Percentiles rank a stretch among this genome's conserved stretches.
phyloP scores from a whole-genome alignment of 1,140 invertebrate genomes.

The Drosophila simulans region DNA sequence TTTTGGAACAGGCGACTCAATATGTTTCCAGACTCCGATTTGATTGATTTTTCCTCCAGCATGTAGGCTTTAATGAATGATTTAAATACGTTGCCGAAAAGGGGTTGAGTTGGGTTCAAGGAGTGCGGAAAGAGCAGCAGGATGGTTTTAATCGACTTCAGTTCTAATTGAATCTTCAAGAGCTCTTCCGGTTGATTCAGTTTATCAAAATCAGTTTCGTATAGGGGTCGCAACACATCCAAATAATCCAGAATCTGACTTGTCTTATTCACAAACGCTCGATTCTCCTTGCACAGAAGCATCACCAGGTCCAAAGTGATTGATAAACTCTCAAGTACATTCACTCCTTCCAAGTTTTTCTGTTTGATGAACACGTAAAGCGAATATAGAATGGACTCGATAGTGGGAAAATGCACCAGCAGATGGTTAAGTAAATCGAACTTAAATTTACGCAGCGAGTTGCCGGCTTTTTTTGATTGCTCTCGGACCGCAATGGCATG shows the following conservation, averaged over 20 bases:
- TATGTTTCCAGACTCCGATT: conserved; percentile 70
- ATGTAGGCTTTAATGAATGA: conserved; percentile 85
- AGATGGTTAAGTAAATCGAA: conserved; percentile 83
- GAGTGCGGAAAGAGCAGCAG: conserved; percentile 86
- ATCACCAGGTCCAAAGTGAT: conserved; percentile 71
- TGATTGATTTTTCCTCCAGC: conserved; percentile 84
- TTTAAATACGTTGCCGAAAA: conserved; percentile 86
- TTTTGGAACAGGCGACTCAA: conserved; percentile 86
- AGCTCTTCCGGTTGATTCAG: conserved; percentile 5
- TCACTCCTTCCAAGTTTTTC: conserved; percentile 6
- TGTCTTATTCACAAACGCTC: conserved; percentile 78
- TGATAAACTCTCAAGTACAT: conserved; percentile 73
- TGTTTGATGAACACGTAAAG: conserved; percentile 60
- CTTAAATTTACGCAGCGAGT: conserved; percentile 72
- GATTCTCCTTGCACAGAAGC: conserved; percentile 76
- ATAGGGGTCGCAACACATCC: conserved; percentile 70
- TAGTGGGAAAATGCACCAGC: conserved; percentile 71
- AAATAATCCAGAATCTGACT: conserved; percentile 79
- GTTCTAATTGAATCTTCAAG: conserved; percentile 85
- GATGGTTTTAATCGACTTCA: conserved; percentile 88
- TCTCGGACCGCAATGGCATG: conserved; percentile 57
- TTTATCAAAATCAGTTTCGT: conserved; percentile 57
- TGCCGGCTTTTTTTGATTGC: conserved; percentile 67
- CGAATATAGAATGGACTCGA: conserved; percentile 69
- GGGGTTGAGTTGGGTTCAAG: conserved; percentile 86